These are phyloP conservation scores for Propithecus coquereli DNA, from an alignment of 2,113 vertebrate genomes.

Conservation along the genomic window DNA sequence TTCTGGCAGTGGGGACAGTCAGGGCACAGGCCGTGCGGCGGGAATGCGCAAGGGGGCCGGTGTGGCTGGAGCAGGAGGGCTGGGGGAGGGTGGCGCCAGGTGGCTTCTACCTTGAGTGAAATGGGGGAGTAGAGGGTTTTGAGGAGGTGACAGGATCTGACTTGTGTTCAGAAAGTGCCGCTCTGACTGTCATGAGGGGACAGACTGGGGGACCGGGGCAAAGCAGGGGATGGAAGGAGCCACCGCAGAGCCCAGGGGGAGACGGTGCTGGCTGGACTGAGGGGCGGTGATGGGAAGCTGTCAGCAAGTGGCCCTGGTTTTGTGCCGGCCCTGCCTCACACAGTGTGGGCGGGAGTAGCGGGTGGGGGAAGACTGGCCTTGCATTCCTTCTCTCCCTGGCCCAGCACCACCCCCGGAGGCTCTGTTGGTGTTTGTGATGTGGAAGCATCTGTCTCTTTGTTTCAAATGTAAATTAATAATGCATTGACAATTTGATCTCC, in stretches of 20 bases:
- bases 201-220: fast-evolving
- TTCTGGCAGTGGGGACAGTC: not conserved
- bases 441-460: not conserved
- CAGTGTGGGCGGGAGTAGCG: fast-evolving
- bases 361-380: fast-evolving
- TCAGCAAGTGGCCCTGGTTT: not conserved
- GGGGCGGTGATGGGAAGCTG: not conserved
- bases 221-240: not conserved
- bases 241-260: not conserved
- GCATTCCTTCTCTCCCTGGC: not conserved
- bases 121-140: too few relatives aligned
- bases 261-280: not conserved
- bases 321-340: not conserved
- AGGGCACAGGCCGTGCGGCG: not conserved
- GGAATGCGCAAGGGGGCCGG: not conserved
- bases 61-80: not conserved
- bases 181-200: not conserved
- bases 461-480: conserved; percentile 27
- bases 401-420: fast-evolving
- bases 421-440: not conserved
- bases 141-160: not conserved
- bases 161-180: not conserved
- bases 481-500: not conserved
- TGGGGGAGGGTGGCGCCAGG: not conserved
- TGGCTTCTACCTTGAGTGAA: not conserved